These are phyloP conservation scores for Antedon bifida DNA, from an alignment of 35 echinoderm and acorn worm species.

Conservation along the genomic window DNA sequence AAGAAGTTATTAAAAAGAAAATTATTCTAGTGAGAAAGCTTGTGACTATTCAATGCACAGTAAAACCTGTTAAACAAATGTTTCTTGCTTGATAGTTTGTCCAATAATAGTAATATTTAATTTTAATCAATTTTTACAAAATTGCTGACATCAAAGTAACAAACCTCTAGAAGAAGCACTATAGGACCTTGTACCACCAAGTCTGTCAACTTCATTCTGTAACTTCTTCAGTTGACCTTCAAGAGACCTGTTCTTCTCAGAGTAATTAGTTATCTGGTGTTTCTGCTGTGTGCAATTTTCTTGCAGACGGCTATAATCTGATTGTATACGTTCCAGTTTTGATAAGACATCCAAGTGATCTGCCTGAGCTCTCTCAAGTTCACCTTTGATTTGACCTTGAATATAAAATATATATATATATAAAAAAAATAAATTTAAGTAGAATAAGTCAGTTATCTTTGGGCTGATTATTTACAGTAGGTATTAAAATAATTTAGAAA, in stretches of 20 bases:
- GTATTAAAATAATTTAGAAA: no score
- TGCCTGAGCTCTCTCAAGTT: constrained; percentile 48
- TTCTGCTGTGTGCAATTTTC: constrained; percentile 39
- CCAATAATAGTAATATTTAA: no score
- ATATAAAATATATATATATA: neutral
- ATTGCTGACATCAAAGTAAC: no score
- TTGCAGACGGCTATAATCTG: constrained; percentile 4
- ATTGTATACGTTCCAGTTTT: neutral
- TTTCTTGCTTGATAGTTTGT: no score
- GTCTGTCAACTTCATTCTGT: constrained; percentile 2
- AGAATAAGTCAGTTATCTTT: no score
- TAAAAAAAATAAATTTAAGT: no score
- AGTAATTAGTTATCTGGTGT: constrained; percentile 15
- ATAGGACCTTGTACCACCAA: neutral
- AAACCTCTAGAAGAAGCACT: neutral
- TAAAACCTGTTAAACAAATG: no score
- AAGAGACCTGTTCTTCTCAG: neutral
- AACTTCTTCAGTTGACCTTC: constrained; percentile 17
- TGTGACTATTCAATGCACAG: no score
- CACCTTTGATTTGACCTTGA: constrained; percentile 49
- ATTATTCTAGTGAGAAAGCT: neutral
- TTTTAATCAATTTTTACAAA: no score
- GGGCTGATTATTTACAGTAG: no score
- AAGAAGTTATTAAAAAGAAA: no score
- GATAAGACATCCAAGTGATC: neutral